Evolutionary conservation across 2,888 invertebrate genomes (phyloP).

Genomic region (Sericinus montela): DNA sequence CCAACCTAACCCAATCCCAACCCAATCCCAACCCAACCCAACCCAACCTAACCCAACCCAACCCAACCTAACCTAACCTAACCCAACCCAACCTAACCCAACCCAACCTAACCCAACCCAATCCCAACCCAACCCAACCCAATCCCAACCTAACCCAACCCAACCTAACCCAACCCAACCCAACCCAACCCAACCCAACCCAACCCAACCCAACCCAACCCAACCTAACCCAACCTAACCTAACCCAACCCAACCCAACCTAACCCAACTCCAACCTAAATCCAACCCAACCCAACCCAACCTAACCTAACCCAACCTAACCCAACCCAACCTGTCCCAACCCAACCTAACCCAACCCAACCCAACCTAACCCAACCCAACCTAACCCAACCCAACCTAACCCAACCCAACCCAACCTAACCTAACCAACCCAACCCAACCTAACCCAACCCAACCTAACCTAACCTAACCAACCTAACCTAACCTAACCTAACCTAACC

Average conservation of each 20-base stretch:
- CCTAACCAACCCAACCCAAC: no score
- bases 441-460: no score
- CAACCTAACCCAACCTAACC: conserved; percentile 24
- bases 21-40: no score
- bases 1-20: neutral
- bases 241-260: conserved; percentile 22
- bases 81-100: conserved; percentile 30
- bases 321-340: conserved; percentile 9
- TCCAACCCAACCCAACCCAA: conserved; percentile 23
- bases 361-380: conserved; percentile 9
- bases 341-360: conserved; percentile 2
- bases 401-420: conserved; percentile 3
- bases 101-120: conserved; percentile 31
- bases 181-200: conserved; percentile 30
- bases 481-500: conserved; percentile 4
- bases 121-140: no score
- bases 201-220: conserved; percentile 27
- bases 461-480: no score
- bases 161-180: conserved; percentile 28
- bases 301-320: conserved; percentile 19
- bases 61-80: conserved; percentile 29
- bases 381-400: conserved; percentile 5
- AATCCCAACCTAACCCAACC: no score
- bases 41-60: conserved; percentile 28
- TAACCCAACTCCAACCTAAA: conserved; percentile 24